phyloP scores from a whole-genome alignment of 2,797 vertebrate species.

The Crossoptilon crossoptilon region DNA sequence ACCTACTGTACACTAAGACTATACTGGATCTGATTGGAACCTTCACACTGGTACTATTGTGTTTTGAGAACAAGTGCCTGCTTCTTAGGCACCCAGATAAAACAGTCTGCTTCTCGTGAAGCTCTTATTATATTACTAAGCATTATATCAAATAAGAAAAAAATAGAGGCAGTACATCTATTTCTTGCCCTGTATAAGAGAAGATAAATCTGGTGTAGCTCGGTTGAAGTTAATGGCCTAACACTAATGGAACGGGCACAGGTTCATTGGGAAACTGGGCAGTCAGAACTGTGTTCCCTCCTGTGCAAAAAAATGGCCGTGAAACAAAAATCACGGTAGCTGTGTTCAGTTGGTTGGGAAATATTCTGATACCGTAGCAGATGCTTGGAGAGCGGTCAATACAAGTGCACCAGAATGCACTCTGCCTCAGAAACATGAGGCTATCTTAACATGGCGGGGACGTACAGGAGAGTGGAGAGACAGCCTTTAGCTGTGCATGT shows the following conservation, averaged over 20 bases:
- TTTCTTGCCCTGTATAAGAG: not conserved
- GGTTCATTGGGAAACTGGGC: not conserved
- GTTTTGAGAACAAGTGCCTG: conserved; percentile 48
- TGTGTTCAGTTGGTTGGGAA: not conserved
- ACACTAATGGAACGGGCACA: not conserved
- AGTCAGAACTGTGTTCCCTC: not conserved
- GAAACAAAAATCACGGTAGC: not conserved
- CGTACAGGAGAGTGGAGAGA: not conserved
- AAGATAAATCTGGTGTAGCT: not conserved
- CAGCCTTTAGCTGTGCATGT: not conserved
- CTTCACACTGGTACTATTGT: conserved; percentile 64
- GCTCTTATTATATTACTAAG: conserved; percentile 43
- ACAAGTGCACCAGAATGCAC: not conserved
- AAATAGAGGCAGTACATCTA: not conserved
- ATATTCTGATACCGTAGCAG: not conserved
- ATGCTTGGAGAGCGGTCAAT: not conserved
- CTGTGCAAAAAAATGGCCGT: not conserved
- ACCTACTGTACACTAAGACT: conserved; percentile 35
- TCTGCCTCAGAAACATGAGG: not conserved
- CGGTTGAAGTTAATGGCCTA: not conserved
- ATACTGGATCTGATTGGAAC: conserved; percentile 48
- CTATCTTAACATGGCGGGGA: not conserved
- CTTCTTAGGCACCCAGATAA: conserved; percentile 66
- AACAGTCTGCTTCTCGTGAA: conserved; percentile 63
- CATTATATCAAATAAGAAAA: conserved; percentile 38